Base-by-base conservation (phyloP, 2,797 vertebrate genomes). In the Fundulus diaphanus region DNA sequence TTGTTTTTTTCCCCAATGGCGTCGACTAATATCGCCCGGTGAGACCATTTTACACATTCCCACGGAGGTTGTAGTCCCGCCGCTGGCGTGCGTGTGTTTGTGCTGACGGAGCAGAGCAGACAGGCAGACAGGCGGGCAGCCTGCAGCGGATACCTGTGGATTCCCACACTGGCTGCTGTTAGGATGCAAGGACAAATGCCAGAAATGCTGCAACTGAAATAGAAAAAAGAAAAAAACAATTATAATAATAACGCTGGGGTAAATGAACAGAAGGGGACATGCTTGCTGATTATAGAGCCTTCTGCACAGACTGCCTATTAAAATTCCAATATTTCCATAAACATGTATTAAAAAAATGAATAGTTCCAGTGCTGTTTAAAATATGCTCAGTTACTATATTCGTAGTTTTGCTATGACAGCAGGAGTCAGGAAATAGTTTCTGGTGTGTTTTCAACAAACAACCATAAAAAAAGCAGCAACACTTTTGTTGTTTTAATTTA, bases 111-210 rank as follows among this genome's bases (percentile, higher is more conserved):
- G 67, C 56, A 7, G 15, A 6, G 13, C n/a, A n/a, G n/a, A n/a
- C 40, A 8, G 15, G 57, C 35, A 49, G 72, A 49, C 44, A 35
- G 6, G n/a, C 18, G 5, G 74, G 63, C 56, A 66, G 49, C 29
- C 56, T 56, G 54, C 54, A 22, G 57, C 75, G 11, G 79, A 54
- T 68, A 80, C 85, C 69, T 79, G 79, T 74, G 11, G 84, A 77
- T 72, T 54, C 70, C 3, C 44, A 29, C 0, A 20, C 57, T 1
- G 29, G 63, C 0, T 37, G 70, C 74, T 79, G 79, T 67, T 72
- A 40, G 73, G 71, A 59, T 69, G 54, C 1, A 29, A 16, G 24
- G 66, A n/a, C 42, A n/a, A 63, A 35, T 16, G 7, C 12, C 3
- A 44, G 24, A 40, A 20, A 54, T 1, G 4, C 49, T 37, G 24